phyloP scores from a whole-genome alignment of 2,113 vertebrate genomes.

The Syngnathus typhle region DNA sequence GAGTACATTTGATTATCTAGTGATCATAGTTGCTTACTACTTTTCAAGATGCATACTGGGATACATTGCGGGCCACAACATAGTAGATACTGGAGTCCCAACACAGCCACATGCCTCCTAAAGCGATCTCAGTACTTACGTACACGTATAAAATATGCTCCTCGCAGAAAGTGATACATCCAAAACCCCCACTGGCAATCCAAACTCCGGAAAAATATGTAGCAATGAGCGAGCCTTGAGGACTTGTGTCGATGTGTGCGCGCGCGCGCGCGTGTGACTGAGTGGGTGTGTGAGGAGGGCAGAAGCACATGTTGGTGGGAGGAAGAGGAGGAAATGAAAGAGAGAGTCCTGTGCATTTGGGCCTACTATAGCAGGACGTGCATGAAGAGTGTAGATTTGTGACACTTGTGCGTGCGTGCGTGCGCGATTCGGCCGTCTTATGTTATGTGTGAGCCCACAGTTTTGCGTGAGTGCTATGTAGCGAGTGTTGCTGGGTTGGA shows the following conservation, averaged over 20 bases:
- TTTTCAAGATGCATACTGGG: background rate
- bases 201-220: conserved; percentile 29
- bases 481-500: conserved; percentile 20
- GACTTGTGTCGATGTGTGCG: conserved; percentile 15
- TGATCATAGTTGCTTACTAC: background rate
- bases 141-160: conserved; percentile 18
- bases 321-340: conserved; percentile 64
- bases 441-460: background rate
- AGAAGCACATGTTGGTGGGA: conserved; percentile 61
- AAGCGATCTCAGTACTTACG: conserved; percentile 39
- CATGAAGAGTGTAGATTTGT: too few relatives aligned
- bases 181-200: conserved; percentile 9
- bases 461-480: background rate
- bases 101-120: background rate
- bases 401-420: background rate
- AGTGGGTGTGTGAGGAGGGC: conserved; percentile 20
- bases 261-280: conserved; percentile 12
- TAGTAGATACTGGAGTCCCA: background rate
- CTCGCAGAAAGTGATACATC: background rate
- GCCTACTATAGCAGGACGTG: conserved; percentile 35
- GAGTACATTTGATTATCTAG: background rate
- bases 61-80: background rate
- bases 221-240: conserved; percentile 16
- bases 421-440: background rate
- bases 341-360: conserved; percentile 53